Conservation (phyloP, 2,888 invertebrate species). For the Rugalucina vietnamica region DNA sequence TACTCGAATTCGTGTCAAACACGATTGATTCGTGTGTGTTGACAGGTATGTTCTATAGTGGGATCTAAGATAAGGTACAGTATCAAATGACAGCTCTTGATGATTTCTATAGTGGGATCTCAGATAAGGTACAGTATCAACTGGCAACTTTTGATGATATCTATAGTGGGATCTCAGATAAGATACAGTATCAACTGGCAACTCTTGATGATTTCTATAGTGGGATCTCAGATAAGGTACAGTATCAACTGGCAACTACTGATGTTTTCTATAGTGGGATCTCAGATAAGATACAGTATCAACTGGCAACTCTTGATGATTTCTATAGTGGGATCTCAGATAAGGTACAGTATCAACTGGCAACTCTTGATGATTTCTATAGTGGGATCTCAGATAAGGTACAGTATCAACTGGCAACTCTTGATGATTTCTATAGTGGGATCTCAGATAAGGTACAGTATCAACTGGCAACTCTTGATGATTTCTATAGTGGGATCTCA, state of each 20-base stretch:
- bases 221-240: conserved; percentile 85
- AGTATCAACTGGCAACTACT: too few species aligned
- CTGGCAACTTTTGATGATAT: too few species aligned
- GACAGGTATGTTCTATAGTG: too few species aligned
- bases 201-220: conserved; percentile 86
- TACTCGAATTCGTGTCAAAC: too few species aligned
- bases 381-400: conserved; percentile 85
- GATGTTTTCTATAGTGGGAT: too few species aligned
- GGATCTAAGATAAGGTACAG: too few species aligned
- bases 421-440: conserved; percentile 86
- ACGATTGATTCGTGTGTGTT: too few species aligned
- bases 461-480: conserved; percentile 86
- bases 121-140: conserved; percentile 83
- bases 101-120: conserved; percentile 86
- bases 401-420: conserved; percentile 83
- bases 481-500: conserved; percentile 86
- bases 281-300: too few species aligned
- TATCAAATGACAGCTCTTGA: too few species aligned
- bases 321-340: conserved; percentile 86
- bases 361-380: conserved; percentile 86
- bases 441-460: conserved; percentile 84
- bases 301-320: conserved; percentile 86
- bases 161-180: too few species aligned
- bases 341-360: conserved; percentile 82
- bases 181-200: too few species aligned